These are phyloP conservation scores for Euura saliciscinereae DNA, from an alignment of 1,140 invertebrate species.

Conservation along the genomic window DNA sequence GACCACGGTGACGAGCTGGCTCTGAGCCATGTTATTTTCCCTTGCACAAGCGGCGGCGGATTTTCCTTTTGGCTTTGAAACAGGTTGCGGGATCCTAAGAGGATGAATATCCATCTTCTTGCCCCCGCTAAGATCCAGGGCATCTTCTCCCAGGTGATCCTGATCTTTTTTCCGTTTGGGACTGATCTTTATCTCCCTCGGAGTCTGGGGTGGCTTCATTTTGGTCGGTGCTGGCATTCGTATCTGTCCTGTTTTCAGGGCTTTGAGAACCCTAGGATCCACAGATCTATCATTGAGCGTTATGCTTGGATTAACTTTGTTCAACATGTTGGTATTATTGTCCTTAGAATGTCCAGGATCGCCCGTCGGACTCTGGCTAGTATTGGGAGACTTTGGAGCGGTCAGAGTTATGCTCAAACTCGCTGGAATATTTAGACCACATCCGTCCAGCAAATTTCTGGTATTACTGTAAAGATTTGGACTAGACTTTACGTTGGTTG, in stretches of 20 bases:
- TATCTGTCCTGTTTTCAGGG: constrained; percentile 40
- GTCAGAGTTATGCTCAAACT: constrained; percentile 53
- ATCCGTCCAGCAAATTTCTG: constrained; percentile 46
- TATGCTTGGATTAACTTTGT: constrained; percentile 45
- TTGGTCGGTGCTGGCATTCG: constrained; percentile 29
- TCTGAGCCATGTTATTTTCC: constrained; percentile 34
- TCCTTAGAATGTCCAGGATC: constrained; percentile 22
- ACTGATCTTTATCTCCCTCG: neutral
- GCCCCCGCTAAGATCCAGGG: constrained; percentile 43
- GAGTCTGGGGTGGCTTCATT: constrained; percentile 16
- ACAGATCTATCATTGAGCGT: constrained; percentile 44
- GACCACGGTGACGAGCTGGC: constrained; percentile 45
- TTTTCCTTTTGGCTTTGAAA: constrained; percentile 34
- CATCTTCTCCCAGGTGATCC: constrained; percentile 27
- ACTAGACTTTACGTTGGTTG: neutral
- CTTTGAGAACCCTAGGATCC: constrained; percentile 41
- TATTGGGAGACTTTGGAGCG: constrained; percentile 39
- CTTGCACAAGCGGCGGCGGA: constrained; percentile 11
- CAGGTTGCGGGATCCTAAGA: constrained; percentile 42
- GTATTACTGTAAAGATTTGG: constrained; percentile 35
- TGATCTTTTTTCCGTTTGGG: constrained; percentile 25
- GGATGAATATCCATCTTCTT: constrained; percentile 40
- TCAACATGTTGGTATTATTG: constrained; percentile 15
- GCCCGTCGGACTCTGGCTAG: neutral
- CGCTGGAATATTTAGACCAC: constrained; percentile 51